Base-by-base conservation (phyloP, 2,113 vertebrate genomes). In the Sinocyclocheilus anophthalmus region DNA sequence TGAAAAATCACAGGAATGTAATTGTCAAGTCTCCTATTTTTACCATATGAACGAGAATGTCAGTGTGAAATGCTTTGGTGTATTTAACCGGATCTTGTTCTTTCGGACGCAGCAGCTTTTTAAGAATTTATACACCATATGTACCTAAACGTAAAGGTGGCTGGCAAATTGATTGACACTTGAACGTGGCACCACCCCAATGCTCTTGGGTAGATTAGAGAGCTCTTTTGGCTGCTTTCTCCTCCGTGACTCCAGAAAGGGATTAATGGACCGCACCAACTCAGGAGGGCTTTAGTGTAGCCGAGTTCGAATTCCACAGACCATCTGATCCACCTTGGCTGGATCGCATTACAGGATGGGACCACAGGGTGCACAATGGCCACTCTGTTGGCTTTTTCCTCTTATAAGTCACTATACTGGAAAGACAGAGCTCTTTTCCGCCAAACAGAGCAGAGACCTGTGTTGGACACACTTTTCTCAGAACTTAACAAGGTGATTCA, bases 331-430 rank as follows among this genome's bases (percentile, higher is more conserved):
- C 90, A 59, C 61, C 24, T 88, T 84, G 81, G 72, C 81, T 0
- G 88, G 92, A 93, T 96, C 93, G 83, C 83, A 87, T 96, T 95
- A 94, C 95, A 93, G 91, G 91, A 90, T 87, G 67, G 89, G 87
- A 89, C 86, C 61, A 89, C 76, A 86, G 87, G 18, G 70, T 87
- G 91, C 87, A 96, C 95, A 96, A 96, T 94, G 91, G 91, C 61
- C 7, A 30, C 92, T 94, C 92, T 95, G 94, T 96, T 90, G 87
- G 73, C 88, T 91, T 87, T 91, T 88, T 78, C 88, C 80, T 85
- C 76, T 76, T 88, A 89, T 79, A 86, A 88, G 76, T 84, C 87
- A 22, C 79, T 90, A 79, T 90, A 79, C 63, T 84, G 76, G 70
- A 84, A 86, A 83, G 80, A 89, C 83, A 76, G 63, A 70, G 61